These are phyloP conservation scores for Epiperipatus broadwayi DNA, from an alignment of 2,888 invertebrate species.

Conservation along the genomic window DNA sequence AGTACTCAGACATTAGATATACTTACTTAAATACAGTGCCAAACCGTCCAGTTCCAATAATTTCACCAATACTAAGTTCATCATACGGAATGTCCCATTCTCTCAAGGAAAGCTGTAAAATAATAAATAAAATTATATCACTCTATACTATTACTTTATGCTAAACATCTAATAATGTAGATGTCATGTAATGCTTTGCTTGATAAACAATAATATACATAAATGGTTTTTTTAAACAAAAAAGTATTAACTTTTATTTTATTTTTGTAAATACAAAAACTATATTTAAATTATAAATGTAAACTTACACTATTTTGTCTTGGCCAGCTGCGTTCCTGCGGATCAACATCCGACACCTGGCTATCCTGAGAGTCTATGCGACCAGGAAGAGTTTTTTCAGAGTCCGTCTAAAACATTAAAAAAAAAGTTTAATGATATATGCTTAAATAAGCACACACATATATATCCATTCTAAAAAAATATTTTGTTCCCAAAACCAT, in stretches of 20 bases:
- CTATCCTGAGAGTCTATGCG: constrained; percentile 64
- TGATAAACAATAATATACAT: constrained; percentile 10
- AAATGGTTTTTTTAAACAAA: constrained; percentile 6
- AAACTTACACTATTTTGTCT: constrained; percentile 33
- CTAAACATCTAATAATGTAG: too few species aligned
- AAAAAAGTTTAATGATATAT: constrained; percentile 9
- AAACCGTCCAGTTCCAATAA: constrained; percentile 76
- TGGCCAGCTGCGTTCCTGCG: constrained; percentile 30
- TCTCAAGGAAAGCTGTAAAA: constrained; percentile 53
- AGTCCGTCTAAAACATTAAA: constrained; percentile 35
- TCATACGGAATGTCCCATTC: constrained; percentile 98
- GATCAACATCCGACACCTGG: constrained; percentile 42
- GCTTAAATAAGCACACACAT: too few species aligned
- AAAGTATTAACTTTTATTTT: constrained; percentile 6
- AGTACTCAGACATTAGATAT: too few species aligned
- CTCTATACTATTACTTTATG: too few species aligned
- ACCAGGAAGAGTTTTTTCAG: constrained; percentile 52
- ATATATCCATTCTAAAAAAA: too few species aligned
- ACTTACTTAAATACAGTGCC: constrained; percentile 57
- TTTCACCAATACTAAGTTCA: constrained; percentile 64
- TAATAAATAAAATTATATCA: constrained; percentile 14
- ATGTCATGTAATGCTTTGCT: too few species aligned
- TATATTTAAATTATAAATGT: too few species aligned
- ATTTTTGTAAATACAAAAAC: constrained; percentile 23
- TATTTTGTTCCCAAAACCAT: too few species aligned